phyloP scores from a whole-genome alignment of 2,797 vertebrate genomes.

The Rhynchonycteris naso region DNA sequence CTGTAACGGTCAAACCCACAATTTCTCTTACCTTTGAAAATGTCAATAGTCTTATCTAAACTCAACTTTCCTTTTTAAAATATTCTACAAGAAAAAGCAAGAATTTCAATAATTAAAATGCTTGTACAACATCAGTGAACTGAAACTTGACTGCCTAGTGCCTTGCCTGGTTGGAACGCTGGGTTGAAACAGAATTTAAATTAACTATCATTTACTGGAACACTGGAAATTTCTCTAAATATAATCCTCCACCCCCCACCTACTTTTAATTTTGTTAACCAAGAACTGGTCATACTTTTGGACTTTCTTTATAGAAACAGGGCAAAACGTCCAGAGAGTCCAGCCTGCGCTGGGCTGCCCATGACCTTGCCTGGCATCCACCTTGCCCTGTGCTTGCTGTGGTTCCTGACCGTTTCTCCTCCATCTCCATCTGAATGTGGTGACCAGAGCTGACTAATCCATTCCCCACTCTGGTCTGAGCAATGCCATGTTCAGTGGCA shows the following conservation, averaged over 20 bases:
- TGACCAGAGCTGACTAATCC: neutral
- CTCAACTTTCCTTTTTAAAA: neutral
- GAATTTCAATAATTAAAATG: neutral
- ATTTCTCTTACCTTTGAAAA: constrained; percentile 23
- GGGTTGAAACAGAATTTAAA: neutral
- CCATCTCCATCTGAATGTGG: neutral
- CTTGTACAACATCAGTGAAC: neutral
- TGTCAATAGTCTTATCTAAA: neutral
- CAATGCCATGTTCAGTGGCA: neutral
- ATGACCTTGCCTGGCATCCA: neutral
- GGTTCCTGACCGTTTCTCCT: neutral
- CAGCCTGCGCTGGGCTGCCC: no score
- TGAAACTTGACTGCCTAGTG: neutral
- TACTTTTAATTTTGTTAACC: neutral
- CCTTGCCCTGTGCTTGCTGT: neutral
- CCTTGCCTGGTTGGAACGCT: neutral
- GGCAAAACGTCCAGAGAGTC: neutral
- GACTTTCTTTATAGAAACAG: neutral
- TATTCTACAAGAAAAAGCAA: neutral
- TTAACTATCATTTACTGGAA: constrained; percentile 26
- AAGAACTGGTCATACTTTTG: neutral
- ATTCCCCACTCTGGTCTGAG: neutral
- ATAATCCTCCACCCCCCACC: neutral
- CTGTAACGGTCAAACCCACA: neutral
- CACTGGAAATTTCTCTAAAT: constrained; percentile 4